Percentiles rank a stretch among this genome's conserved stretches.
phyloP scores from a whole-genome alignment of 2,888 invertebrate genomes.

The Dyspetes luteomarginatus region DNA sequence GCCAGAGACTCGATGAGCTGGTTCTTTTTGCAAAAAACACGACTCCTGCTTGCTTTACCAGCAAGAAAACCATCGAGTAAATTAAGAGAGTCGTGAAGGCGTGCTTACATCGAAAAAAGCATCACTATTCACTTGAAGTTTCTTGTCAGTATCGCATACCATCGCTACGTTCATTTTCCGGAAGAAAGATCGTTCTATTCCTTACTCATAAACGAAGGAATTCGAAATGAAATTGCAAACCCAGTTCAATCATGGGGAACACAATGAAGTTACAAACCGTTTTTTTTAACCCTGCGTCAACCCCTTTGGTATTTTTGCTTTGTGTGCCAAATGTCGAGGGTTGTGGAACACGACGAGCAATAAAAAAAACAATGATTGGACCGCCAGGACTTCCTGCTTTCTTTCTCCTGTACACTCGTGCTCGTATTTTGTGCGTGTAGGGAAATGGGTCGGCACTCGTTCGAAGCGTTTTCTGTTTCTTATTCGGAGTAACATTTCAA shows the following conservation, averaged over 20 bases:
- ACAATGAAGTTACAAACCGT: constrained; percentile 17
- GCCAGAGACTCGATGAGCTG: constrained; percentile 63
- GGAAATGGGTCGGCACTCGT: constrained; percentile 61
- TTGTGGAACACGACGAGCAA: constrained; percentile 31
- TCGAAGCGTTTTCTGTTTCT: constrained; percentile 45
- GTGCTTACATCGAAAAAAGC: constrained; percentile 2
- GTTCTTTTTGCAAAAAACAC: constrained; percentile 62
- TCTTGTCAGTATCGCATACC: too few species aligned
- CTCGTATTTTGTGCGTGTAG: constrained; percentile 42
- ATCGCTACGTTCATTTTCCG: too few species aligned
- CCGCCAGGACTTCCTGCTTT: constrained; percentile 48
- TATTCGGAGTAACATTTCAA: constrained; percentile 58
- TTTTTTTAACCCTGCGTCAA: constrained; percentile 11
- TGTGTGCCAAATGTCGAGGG: constrained; percentile 46
- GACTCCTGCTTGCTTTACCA: constrained; percentile 65
- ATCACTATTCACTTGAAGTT: too few species aligned
- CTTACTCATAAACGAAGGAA: background rate
- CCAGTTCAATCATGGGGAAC: constrained; percentile 11
- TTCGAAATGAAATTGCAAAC: constrained; percentile 21
- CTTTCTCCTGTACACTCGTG: background rate
- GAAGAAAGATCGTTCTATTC: constrained; percentile 9
- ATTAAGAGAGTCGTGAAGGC: constrained; percentile 55
- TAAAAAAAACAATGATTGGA: constrained; percentile 50
- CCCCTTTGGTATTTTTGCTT: constrained; percentile 40
- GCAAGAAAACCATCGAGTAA: constrained; percentile 70